Conservation (phyloP, 2,797 vertebrate genomes). For the Orientallactaga sibirica region DNA sequence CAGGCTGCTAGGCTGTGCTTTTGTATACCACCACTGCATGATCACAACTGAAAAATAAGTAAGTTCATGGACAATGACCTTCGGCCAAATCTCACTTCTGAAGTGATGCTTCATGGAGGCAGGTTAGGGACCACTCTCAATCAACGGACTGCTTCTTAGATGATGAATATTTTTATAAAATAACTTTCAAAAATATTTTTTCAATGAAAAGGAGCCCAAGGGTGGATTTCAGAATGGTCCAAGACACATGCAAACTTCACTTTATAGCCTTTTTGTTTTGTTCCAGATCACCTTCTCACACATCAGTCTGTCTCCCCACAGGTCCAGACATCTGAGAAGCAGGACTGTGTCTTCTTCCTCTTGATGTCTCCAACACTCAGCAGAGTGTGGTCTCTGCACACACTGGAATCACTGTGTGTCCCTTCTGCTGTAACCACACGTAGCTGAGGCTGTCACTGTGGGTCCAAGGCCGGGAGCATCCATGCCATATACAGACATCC, state of each 20-base stretch:
- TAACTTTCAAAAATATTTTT: conserved; percentile 12
- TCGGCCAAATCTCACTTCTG: background rate
- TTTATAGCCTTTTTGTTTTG: accelerated
- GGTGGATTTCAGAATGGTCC: background rate
- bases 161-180: background rate
- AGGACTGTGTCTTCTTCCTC: background rate
- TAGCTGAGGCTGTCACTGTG: background rate
- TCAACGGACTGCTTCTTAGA: background rate
- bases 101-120: no score
- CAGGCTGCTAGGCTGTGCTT: background rate
- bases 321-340: no score
- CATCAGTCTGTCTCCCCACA: accelerated
- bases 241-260: accelerated
- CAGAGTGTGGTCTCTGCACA: background rate
- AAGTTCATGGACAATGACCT: background rate
- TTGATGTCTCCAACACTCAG: accelerated
- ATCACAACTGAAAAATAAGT: accelerated
- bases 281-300: background rate
- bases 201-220: background rate
- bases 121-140: background rate
- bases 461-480: background rate
- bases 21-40: accelerated
- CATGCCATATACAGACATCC: background rate
- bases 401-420: accelerated
- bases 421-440: accelerated